Percentiles rank a stretch among this genome's conserved stretches.
Conservation (phyloP, 2,888 invertebrate genomes). For the Lasius platythorax region DNA sequence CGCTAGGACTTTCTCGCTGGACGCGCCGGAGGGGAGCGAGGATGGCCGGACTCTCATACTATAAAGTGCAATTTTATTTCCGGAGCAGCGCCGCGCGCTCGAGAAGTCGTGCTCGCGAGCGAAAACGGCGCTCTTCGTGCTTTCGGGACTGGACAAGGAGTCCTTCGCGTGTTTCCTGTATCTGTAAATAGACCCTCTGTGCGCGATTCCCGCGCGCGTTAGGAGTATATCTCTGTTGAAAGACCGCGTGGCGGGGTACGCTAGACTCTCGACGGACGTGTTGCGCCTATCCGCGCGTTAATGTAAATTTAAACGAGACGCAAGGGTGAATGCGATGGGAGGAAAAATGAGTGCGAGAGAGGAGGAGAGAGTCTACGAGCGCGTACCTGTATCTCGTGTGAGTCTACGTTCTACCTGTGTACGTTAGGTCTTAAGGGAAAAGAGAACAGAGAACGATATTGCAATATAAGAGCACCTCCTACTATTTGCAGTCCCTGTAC, state of each 20-base stretch:
- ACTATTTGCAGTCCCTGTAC: conserved; percentile 83
- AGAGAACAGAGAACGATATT: conserved; percentile 77
- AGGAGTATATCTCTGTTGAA: conserved; percentile 41
- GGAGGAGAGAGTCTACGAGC: conserved; percentile 41
- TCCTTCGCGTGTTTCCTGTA: conserved; percentile 61
- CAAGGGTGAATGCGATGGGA: conserved; percentile 25
- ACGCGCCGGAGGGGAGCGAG: conserved; percentile 42
- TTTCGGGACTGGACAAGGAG: conserved; percentile 45
- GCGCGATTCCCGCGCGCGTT: conserved; percentile 13
- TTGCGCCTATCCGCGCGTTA: conserved; percentile 54
- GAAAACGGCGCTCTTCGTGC: conserved; percentile 49
- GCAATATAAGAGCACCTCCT: conserved; percentile 83
- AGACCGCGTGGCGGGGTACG: conserved; percentile 20
- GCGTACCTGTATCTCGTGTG: conserved; percentile 28
- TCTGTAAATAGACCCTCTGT: conserved; percentile 69
- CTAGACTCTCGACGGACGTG: conserved; percentile 53
- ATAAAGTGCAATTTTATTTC: conserved; percentile 80
- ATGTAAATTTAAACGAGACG: conserved; percentile 65
- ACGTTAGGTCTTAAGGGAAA: conserved; percentile 59
- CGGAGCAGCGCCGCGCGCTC: conserved; percentile 54
- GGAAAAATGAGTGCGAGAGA: conserved; percentile 26
- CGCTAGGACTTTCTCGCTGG: conserved; percentile 22
- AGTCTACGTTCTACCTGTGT: conserved; percentile 68
- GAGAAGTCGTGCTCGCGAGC: conserved; percentile 36
- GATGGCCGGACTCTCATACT: conserved; percentile 65